phyloP scores from a whole-genome alignment of 1,140 invertebrate species.

The Glomeris maerens region DNA sequence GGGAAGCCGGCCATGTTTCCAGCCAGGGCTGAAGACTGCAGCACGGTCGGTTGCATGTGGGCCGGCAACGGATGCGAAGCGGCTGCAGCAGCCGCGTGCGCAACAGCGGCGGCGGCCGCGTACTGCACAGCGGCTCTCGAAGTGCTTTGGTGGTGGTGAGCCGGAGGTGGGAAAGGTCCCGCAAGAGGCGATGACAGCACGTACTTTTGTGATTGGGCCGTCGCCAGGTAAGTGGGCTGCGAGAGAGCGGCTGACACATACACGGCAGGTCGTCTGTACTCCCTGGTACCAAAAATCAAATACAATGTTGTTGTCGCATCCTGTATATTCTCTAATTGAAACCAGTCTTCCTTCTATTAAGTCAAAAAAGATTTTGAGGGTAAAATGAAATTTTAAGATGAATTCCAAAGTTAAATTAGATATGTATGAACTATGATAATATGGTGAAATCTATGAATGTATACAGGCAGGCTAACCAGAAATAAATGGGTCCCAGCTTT shows the following conservation, averaged over 20 bases:
- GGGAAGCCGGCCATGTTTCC: conserved; percentile 32
- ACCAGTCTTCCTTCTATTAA: no score
- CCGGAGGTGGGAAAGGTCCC: conserved; percentile 49
- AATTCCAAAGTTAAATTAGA: no score
- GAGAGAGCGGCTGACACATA: conserved; percentile 19
- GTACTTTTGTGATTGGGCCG: conserved; percentile 19
- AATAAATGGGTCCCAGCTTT: no score
- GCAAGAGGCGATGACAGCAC: conserved; percentile 16
- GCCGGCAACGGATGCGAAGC: conserved; percentile 61
- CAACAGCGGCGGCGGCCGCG: conserved; percentile 25
- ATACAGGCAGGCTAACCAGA: no score
- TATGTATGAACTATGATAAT: no score
- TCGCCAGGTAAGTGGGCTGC: conserved; percentile 17
- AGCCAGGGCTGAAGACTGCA: conserved; percentile 19
- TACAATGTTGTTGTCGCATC: no score
- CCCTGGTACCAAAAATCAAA: conserved; percentile 14
- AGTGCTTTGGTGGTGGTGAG: conserved; percentile 55
- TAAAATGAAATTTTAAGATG: no score
- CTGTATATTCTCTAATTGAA: no score
- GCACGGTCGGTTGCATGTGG: conserved; percentile 53
- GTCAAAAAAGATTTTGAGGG: no score
- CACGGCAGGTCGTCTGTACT: conserved; percentile 21
- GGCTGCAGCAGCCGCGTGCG: conserved; percentile 17
- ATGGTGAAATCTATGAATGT: no score
- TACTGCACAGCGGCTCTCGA: conserved; percentile 54